Percentiles rank a stretch among this genome's conserved stretches.
phyloP scores from a whole-genome alignment of 2,113 vertebrate genomes.

The Oreotrochilus melanogaster region DNA sequence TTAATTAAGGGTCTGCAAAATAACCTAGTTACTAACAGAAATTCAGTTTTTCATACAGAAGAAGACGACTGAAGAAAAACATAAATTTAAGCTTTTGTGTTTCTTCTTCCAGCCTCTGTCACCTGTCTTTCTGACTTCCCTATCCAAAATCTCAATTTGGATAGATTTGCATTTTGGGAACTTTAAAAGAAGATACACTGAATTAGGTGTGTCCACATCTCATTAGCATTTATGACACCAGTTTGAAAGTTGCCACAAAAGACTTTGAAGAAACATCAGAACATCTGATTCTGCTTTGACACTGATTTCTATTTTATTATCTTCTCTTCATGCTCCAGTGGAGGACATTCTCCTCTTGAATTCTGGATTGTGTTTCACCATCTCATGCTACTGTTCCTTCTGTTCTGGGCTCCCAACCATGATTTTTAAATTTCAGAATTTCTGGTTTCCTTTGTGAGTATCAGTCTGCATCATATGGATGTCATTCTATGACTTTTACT shows the following conservation, averaged over 20 bases:
- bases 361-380: neutral
- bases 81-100: constrained; percentile 25
- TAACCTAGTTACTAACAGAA: constrained; percentile 15
- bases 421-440: neutral
- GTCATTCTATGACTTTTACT: neutral
- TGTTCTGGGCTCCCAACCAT: neutral
- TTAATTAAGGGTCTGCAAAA: constrained; percentile 43
- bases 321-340: neutral
- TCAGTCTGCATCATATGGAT: neutral
- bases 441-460: neutral
- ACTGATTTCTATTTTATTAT: neutral
- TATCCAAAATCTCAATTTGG: neutral
- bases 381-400: neutral
- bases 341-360: neutral
- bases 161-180: constrained; percentile 11
- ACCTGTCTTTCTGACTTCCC: neutral
- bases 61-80: constrained; percentile 15
- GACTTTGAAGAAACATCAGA: neutral
- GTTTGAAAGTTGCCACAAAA: neutral
- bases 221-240: neutral
- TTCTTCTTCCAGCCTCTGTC: neutral
- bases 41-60: constrained; percentile 24
- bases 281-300: neutral
- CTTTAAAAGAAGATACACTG: neutral
- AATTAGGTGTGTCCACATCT: neutral